Evolutionary conservation across 1,140 invertebrate species (phyloP).

Genomic region (Hycleus phaleratus): DNA sequence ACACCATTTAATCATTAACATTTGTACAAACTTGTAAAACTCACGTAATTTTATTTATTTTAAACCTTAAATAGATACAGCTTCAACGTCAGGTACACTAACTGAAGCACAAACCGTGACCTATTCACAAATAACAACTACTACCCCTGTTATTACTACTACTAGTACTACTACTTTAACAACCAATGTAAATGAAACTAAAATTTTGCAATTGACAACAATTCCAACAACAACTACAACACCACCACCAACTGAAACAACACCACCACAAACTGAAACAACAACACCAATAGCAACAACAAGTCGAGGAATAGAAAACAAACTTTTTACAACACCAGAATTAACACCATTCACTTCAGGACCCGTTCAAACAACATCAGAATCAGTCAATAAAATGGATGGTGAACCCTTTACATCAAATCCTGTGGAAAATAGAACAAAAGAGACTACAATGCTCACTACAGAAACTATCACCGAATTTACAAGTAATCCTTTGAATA

Average conservation of each 20-base stretch:
- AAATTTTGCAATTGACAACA: constrained; percentile 14
- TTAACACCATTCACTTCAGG: constrained; percentile 10
- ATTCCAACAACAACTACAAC: constrained; percentile 18
- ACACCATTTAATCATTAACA: constrained; percentile 15
- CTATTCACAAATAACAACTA: constrained; percentile 32
- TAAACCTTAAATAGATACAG: constrained; percentile 39
- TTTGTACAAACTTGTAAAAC: background rate
- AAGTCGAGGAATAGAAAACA: background rate
- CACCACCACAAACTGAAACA: constrained; percentile 14
- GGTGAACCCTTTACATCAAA: constrained; percentile 5
- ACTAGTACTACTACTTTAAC: constrained; percentile 32
- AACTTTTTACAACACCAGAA: background rate
- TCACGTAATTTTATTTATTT: constrained; percentile 29
- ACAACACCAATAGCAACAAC: constrained; percentile 8
- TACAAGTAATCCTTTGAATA: constrained; percentile 1
- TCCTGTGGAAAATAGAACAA: constrained; percentile 1
- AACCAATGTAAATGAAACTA: constrained; percentile 22
- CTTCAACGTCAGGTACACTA: constrained; percentile 39
- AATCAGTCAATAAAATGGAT: background rate
- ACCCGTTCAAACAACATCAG: constrained; percentile 3
- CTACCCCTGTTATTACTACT: constrained; percentile 22
- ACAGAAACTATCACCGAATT: background rate
- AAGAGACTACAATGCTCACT: background rate
- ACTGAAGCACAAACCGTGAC: constrained; percentile 39
- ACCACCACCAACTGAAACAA: constrained; percentile 26